Evolutionary conservation across 1,140 invertebrate genomes (phyloP), one percentile per base, ranked within the genome.

Genomic region (Zaprionus ornatus): DNA sequence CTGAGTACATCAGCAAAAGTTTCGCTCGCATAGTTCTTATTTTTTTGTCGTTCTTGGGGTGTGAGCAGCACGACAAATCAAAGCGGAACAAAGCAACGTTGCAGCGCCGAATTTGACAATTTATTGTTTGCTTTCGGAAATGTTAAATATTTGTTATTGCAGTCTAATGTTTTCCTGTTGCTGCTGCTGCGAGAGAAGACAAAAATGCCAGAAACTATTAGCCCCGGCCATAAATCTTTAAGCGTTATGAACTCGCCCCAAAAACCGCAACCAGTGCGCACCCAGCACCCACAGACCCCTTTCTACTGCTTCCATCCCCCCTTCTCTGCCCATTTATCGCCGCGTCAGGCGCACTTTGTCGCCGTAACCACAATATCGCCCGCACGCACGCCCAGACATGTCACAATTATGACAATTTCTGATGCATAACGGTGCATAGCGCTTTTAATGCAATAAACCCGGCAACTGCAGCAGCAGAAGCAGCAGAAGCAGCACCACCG

Each of bases 71-170:
- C 71, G 74, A 90, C 79, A 90, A 90, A 90, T 86, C 86, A 90
- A 82, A 88, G 80, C 78, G 78, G 59, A 70, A 78, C 80, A 88
- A 88, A 86, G 76, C 32, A 54, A 55, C 71, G 73, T 64, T 80
- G 82, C 79, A 82, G 59, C 67, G 77, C 84, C 77, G 70, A 68
- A 80, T 77, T 85, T 74, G 82, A 78, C 82, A 80, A 87, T 87
- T 79, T 87, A 84, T 87, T 87, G 88, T 84, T 74, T 67, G 74
- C 80, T 67, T 83, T 80, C 70, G 85, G 85, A 88, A 88, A 88
- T 88, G 85, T 90, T 88, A 90, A 88, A 88, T 88, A 88, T 88
- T 88, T 88, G 85, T 90, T 90, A 88, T 88, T 88, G 79, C 81
- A 85, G 85, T 90, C 85, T 81, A 88, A 88, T 88, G 85, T 74